A percentile compares a stretch with the other conserved stretches of the same genome.
Evolutionary conservation across 2,113 vertebrate species (phyloP).

Genomic region (Syrrhaptes paradoxus): DNA sequence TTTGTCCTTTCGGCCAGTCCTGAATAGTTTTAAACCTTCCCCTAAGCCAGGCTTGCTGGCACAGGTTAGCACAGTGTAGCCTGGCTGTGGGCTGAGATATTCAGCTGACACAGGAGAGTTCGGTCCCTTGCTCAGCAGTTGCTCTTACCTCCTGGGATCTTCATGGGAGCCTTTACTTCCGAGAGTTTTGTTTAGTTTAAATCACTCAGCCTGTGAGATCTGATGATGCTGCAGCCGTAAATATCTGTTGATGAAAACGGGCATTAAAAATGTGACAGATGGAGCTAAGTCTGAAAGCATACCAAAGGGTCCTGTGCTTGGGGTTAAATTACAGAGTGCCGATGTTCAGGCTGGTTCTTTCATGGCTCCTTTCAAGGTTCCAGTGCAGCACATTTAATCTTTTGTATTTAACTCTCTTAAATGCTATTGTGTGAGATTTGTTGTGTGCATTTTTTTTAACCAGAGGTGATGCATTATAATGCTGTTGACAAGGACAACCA

Average conservation of each 20-base stretch:
- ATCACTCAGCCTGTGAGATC: not conserved
- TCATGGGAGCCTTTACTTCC: not conserved
- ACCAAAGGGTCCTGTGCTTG: not conserved
- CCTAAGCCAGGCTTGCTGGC: not conserved
- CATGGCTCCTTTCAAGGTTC: not conserved
- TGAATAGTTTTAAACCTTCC: not conserved
- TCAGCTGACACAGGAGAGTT: not conserved
- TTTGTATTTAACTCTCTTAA: not conserved
- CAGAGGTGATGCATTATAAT: not conserved
- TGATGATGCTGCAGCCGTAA: not conserved
- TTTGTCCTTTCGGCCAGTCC: not conserved
- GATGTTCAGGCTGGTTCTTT: not conserved
- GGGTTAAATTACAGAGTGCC: accelerated
- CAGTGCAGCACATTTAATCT: not conserved
- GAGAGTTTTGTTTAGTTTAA: not conserved
- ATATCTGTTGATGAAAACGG: not conserved
- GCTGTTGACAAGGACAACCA: slow-evolving; percentile 38
- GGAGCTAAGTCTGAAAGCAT: not conserved
- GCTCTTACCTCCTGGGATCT: not conserved
- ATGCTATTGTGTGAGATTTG: not conserved
- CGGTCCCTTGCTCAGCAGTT: not conserved
- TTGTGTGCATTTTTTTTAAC: not conserved
- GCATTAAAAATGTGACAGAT: not conserved
- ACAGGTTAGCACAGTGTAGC: not conserved
- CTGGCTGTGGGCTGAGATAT: not conserved